phyloP scores from a whole-genome alignment of 2,113 vertebrate species.

The Hoplias malabaricus region DNA sequence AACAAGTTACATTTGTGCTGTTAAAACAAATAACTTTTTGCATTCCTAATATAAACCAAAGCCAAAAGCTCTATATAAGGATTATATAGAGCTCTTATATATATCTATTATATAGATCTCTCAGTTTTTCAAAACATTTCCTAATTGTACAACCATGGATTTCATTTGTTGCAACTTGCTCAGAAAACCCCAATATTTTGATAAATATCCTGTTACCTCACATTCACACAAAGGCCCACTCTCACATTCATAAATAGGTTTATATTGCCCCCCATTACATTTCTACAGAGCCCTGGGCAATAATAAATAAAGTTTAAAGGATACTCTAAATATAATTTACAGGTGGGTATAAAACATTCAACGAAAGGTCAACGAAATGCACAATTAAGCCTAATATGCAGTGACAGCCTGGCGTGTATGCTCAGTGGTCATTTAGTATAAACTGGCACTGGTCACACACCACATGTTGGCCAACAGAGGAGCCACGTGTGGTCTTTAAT shows the following conservation, averaged over 20 bases:
- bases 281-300: neutral
- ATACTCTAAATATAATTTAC: neutral
- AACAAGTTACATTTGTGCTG: no score
- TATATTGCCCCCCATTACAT: neutral
- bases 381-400: neutral
- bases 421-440: neutral
- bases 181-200: no score
- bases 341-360: neutral
- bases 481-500: constrained; percentile 8
- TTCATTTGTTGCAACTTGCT: no score
- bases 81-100: no score
- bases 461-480: neutral
- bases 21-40: no score
- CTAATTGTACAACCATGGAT: no score
- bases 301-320: constrained; percentile 43
- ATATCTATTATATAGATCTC: no score
- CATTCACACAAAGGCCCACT: neutral
- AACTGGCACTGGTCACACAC: neutral
- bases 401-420: neutral
- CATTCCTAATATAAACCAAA: no score
- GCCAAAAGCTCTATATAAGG: no score
- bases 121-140: no score
- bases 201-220: no score
- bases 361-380: neutral
- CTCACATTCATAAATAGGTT: neutral